Percentiles rank a stretch among this genome's conserved stretches.
phyloP scores from a whole-genome alignment of 1,140 invertebrate genomes.

The Mesaphorura yosii region DNA sequence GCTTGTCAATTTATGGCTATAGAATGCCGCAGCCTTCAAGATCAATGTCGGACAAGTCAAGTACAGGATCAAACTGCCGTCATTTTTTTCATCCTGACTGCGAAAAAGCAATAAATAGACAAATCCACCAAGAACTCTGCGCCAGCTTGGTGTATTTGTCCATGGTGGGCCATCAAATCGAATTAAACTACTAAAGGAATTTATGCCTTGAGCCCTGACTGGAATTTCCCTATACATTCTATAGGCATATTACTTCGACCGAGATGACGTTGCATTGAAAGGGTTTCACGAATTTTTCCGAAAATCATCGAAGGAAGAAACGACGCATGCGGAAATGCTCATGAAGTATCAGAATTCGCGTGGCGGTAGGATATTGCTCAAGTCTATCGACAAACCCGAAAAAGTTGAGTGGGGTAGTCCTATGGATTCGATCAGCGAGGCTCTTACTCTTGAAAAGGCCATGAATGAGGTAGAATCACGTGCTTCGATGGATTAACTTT shows the following conservation, averaged over 20 bases:
- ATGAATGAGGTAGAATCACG: constrained; percentile 46
- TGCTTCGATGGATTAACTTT: not conserved
- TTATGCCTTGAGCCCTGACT: too few relatives aligned
- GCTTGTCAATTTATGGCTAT: too few relatives aligned
- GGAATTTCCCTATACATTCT: too few relatives aligned
- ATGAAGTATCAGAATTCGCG: constrained; percentile 52
- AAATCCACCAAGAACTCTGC: constrained; percentile 79
- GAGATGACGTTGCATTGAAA: constrained; percentile 52
- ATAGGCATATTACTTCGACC: constrained; percentile 48
- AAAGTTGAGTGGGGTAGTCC: constrained; percentile 46
- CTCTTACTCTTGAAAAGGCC: constrained; percentile 49
- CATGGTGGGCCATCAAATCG: constrained; percentile 62
- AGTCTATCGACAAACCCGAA: constrained; percentile 41
- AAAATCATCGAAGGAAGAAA: constrained; percentile 48
- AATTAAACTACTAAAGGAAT: too few relatives aligned
- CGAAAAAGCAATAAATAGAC: constrained; percentile 66
- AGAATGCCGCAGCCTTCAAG: too few relatives aligned
- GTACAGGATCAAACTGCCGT: constrained; percentile 37
- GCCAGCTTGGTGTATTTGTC: constrained; percentile 71
- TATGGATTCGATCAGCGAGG: constrained; percentile 46
- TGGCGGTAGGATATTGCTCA: constrained; percentile 46
- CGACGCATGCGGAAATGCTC: constrained; percentile 50
- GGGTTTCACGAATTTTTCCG: constrained; percentile 49
- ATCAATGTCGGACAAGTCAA: too few relatives aligned
- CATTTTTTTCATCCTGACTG: constrained; percentile 68